phyloP scores from a whole-genome alignment of 2,113 vertebrate genomes.

The Peromyscus maniculatus region DNA sequence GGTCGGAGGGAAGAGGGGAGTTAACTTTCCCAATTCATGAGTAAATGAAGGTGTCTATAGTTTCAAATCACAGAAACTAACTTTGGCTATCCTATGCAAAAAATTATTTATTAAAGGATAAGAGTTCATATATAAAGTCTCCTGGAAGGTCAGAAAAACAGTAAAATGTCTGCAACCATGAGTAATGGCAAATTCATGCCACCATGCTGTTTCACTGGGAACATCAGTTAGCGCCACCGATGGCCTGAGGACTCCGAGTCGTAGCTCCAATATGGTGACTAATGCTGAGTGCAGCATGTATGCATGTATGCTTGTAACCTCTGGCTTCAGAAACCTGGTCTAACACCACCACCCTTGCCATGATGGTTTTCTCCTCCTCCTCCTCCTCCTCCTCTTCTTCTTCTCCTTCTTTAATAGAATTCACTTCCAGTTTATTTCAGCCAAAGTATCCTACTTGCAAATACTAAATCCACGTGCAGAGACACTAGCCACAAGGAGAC shows the following conservation, averaged over 20 bases:
- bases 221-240: neutral
- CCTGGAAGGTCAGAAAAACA: neutral
- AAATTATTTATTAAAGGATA: slow-evolving; percentile 33
- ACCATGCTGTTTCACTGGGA: neutral
- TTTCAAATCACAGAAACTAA: slow-evolving; percentile 18
- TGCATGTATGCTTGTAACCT: neutral
- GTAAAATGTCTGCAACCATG: neutral
- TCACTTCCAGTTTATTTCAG: neutral
- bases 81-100: neutral
- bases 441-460: neutral
- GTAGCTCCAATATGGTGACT: neutral
- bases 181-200: neutral
- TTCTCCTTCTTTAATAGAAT: neutral
- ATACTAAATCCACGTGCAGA: neutral
- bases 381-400: neutral
- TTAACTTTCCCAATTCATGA: neutral
- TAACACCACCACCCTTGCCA: neutral
- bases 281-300: neutral
- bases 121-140: neutral
- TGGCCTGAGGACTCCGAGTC: neutral
- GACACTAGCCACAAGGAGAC: neutral
- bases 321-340: neutral
- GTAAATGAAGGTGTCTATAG: neutral
- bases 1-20: neutral
- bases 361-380: neutral